Conservation (phyloP, 2,797 vertebrate species). For the Sphenodon punctatus region DNA sequence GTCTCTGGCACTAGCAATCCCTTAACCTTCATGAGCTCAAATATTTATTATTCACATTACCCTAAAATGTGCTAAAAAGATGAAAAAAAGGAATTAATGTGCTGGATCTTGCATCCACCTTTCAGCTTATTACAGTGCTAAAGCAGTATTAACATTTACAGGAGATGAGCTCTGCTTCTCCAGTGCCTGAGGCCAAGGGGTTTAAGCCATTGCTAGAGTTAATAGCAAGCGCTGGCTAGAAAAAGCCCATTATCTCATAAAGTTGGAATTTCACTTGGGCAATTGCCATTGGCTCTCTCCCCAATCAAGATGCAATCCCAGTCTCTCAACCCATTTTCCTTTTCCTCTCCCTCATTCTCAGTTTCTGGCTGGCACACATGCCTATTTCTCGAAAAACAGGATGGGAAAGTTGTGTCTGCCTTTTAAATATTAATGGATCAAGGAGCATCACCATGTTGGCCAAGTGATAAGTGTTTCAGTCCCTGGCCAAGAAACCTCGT, state of each 20-base stretch:
- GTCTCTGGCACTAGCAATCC: conserved; percentile 31
- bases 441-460: not conserved
- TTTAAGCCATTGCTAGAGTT: conserved; percentile 56
- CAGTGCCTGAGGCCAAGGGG: conserved; percentile 51
- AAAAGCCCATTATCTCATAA: conserved; percentile 66
- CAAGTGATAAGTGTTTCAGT: conserved; percentile 24
- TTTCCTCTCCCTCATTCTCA: rapidly evolving
- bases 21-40: conserved; percentile 58
- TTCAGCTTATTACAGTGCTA: conserved; percentile 66
- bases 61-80: conserved; percentile 63
- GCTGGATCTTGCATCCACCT: conserved; percentile 64
- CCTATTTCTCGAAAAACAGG: too few species aligned
- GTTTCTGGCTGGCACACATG: not conserved
- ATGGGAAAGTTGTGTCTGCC: not conserved
- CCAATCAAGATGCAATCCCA: conserved; percentile 19
- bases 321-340: conserved; percentile 5
- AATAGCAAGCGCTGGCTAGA: conserved; percentile 54
- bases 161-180: conserved; percentile 57
- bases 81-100: conserved; percentile 66
- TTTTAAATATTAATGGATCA: not conserved
- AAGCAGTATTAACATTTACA: conserved; percentile 71
- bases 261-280: conserved; percentile 58
- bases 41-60: conserved; percentile 67
- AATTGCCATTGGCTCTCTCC: conserved; percentile 47
- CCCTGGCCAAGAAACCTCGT: not conserved